Evolutionary conservation across 2,113 vertebrate species (phyloP).

Genomic region (Archilochus colubris): DNA sequence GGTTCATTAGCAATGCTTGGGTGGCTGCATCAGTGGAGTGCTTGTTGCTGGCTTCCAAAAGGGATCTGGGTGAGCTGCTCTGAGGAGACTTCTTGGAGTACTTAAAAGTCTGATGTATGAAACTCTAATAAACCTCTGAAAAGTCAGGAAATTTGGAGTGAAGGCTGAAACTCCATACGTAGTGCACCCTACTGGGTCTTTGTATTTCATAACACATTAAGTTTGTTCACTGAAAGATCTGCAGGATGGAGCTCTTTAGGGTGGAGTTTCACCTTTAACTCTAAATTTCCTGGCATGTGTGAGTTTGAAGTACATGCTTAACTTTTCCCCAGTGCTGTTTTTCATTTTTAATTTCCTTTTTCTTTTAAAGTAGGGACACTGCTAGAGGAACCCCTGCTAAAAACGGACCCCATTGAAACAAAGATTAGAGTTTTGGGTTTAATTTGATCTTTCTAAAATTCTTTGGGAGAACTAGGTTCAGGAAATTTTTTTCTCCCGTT

Average conservation of each 20-base stretch:
- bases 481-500: not conserved
- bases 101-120: not conserved
- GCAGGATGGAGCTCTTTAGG: not conserved
- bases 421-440: not conserved
- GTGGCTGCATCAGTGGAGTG: not conserved
- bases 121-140: conserved; percentile 34
- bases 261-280: conserved; percentile 60
- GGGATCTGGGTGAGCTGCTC: not conserved
- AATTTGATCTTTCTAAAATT: conserved; percentile 34
- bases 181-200: conserved; percentile 25
- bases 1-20: conserved; percentile 36
- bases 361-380: conserved; percentile 46
- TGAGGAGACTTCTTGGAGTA: conserved; percentile 17
- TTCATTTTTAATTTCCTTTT: conserved; percentile 53
- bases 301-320: not conserved
- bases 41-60: not conserved
- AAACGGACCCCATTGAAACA: not conserved
- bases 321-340: conserved; percentile 29
- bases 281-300: conserved; percentile 43
- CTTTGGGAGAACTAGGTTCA: conserved; percentile 2
- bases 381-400: conserved; percentile 18
- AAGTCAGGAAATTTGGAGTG: conserved; percentile 48
- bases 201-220: conserved; percentile 2
- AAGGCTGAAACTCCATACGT: conserved; percentile 42
- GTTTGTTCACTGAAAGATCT: conserved; percentile 14